Evolutionary conservation across 2,113 vertebrate species (phyloP).

Genomic region (Ploceus nigricollis): DNA sequence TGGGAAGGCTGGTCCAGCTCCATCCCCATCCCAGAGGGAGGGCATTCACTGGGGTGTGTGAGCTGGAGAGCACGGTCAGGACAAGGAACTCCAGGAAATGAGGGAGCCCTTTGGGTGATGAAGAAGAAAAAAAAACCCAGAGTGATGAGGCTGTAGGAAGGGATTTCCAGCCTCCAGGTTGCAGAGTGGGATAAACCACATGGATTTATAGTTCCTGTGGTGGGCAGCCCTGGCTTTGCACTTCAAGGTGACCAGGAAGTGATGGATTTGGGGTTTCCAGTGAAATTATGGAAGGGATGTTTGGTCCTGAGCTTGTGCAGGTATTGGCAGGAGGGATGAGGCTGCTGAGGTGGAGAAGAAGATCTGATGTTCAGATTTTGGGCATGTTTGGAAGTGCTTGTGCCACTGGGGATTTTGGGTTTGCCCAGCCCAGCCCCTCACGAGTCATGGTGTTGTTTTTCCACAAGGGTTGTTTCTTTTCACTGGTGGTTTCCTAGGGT

Average conservation of each 20-base stretch:
- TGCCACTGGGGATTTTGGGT: rapidly evolving
- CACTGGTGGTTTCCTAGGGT: rapidly evolving
- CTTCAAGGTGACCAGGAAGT: rapidly evolving
- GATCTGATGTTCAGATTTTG: rapidly evolving
- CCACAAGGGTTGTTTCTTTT: not conserved
- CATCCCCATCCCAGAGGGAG: not conserved
- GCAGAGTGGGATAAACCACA: rapidly evolving
- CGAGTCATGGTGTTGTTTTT: not conserved
- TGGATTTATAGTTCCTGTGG: rapidly evolving
- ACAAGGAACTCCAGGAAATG: not conserved
- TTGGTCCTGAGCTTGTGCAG: not conserved
- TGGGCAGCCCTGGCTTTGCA: not conserved
- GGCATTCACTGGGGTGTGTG: not conserved
- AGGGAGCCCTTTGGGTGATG: not conserved
- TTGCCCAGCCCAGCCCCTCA: not conserved
- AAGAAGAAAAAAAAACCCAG: rapidly evolving
- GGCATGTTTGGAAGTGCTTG: not conserved
- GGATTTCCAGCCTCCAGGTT: not conserved
- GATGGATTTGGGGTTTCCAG: not conserved
- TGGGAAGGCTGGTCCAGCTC: not conserved
- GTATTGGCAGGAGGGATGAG: not conserved
- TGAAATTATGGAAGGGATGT: rapidly evolving
- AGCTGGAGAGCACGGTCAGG: not conserved
- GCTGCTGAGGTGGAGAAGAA: not conserved
- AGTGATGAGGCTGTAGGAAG: not conserved